These are phyloP conservation scores for Ornithoptera priamus DNA, from an alignment of 2,888 invertebrate species.

Conservation along the genomic window DNA sequence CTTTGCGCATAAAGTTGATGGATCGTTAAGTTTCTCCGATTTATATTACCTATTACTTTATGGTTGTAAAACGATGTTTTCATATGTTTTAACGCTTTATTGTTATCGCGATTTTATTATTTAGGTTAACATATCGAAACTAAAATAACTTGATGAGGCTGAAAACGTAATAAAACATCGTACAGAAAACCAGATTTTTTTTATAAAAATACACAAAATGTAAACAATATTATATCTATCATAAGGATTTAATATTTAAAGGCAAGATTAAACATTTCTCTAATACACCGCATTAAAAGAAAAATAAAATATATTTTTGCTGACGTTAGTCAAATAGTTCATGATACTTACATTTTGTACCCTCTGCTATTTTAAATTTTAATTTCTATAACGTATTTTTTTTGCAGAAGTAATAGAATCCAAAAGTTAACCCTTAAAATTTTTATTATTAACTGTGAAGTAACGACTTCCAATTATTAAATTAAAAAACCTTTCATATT, in stretches of 20 bases:
- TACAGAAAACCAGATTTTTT: background rate
- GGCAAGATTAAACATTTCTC: no score
- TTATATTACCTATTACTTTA: constrained; percentile 23
- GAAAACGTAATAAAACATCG: background rate
- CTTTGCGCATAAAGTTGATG: constrained; percentile 29
- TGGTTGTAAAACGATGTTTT: constrained; percentile 4
- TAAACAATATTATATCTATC: no score
- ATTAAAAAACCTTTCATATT: background rate
- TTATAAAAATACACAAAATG: background rate
- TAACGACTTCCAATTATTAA: background rate
- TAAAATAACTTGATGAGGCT: background rate
- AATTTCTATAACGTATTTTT: no score
- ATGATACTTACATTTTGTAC: no score
- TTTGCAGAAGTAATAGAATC: no score
- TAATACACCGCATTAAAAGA: no score
- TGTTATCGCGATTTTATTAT: constrained; percentile 8
- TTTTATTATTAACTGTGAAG: background rate
- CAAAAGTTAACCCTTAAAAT: no score
- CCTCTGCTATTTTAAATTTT: no score
- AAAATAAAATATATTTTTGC: no score
- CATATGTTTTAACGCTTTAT: constrained; percentile 12
- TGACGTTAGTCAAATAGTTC: no score
- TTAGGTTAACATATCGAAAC: background rate
- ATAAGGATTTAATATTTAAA: no score
- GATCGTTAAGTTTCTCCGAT: constrained; percentile 27